A percentile compares a stretch with the other conserved stretches of the same genome.
Evolutionary conservation across 2,888 invertebrate species (phyloP).

Genomic region (Keiferia lycopersicella): DNA sequence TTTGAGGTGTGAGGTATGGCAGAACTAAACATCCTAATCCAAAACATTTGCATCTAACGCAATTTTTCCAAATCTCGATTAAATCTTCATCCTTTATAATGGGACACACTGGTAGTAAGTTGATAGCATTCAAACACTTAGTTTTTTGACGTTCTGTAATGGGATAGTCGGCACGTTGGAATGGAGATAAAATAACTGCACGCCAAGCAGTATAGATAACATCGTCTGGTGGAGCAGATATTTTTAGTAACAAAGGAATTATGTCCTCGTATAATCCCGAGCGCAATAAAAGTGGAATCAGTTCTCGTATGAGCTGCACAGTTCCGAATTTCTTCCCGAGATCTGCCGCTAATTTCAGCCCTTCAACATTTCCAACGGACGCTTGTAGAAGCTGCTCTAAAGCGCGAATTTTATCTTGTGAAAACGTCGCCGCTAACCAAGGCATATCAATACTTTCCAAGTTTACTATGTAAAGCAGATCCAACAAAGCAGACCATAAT

Average conservation of each 20-base stretch:
- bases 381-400: slow-evolving; percentile 66
- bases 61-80: slow-evolving; percentile 73
- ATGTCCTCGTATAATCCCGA: slow-evolving; percentile 65
- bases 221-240: slow-evolving; percentile 55
- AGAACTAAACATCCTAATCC: slow-evolving; percentile 72
- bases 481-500: slow-evolving; percentile 70
- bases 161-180: slow-evolving; percentile 74
- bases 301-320: slow-evolving; percentile 50
- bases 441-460: slow-evolving; percentile 74
- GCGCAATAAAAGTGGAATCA: slow-evolving; percentile 60
- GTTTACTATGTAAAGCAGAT: slow-evolving; percentile 65
- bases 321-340: slow-evolving; percentile 62
- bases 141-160: slow-evolving; percentile 70
- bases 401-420: slow-evolving; percentile 66
- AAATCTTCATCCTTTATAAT: slow-evolving; percentile 71
- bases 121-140: slow-evolving; percentile 69
- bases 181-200: slow-evolving; percentile 67
- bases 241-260: slow-evolving; percentile 64
- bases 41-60: slow-evolving; percentile 67
- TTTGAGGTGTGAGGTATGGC: slow-evolving; percentile 68
- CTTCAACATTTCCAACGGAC: slow-evolving; percentile 57
- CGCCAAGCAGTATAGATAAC: slow-evolving; percentile 68
- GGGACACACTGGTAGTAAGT: slow-evolving; percentile 71
- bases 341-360: slow-evolving; percentile 62
- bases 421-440: slow-evolving; percentile 69